A percentile compares a stretch with the other conserved stretches of the same genome.
These are phyloP conservation scores for Xiphias gladius DNA, from an alignment of 2,113 vertebrate genomes.

Conservation along the genomic window DNA sequence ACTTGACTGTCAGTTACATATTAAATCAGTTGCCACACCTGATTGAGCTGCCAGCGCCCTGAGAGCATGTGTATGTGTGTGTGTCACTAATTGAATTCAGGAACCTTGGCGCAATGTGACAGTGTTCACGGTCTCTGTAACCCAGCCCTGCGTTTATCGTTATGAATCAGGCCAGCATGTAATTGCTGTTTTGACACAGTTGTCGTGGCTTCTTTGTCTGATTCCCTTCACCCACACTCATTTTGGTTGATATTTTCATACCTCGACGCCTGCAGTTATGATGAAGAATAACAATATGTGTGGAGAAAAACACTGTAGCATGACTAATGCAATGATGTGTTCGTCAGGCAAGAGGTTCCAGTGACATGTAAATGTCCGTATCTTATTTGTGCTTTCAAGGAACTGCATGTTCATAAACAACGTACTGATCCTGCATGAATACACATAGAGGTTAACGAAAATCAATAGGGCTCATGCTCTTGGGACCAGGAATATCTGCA, in stretches of 20 bases:
- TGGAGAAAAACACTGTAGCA: constrained; percentile 29
- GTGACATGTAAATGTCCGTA: not conserved
- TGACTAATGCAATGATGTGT: constrained; percentile 23
- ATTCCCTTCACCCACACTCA: constrained; percentile 32
- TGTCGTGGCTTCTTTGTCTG: constrained; percentile 22
- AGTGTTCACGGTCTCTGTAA: constrained; percentile 52
- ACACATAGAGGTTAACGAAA: not conserved
- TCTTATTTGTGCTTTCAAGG: not conserved
- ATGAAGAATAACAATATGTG: constrained; percentile 12
- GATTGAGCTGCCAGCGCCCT: constrained; percentile 26
- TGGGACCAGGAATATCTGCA: not conserved
- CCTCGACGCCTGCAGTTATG: not conserved
- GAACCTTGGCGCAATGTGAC: constrained; percentile 59
- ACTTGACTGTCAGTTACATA: too few relatives aligned
- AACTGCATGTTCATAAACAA: not conserved
- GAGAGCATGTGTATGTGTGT: constrained; percentile 11
- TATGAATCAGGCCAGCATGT: constrained; percentile 69
- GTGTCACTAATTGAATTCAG: constrained; percentile 70
- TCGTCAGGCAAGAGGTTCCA: not conserved
- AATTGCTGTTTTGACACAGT: constrained; percentile 78
- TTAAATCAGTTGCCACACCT: constrained; percentile 41
- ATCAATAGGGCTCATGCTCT: not conserved
- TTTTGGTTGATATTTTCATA: constrained; percentile 41
- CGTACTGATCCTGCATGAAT: not conserved
- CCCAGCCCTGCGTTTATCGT: constrained; percentile 58